These are phyloP conservation scores for Nemopilema nomurai DNA, from an alignment of 30 jellyfish, hydroid and myxozoan species.

Conservation along the genomic window DNA sequence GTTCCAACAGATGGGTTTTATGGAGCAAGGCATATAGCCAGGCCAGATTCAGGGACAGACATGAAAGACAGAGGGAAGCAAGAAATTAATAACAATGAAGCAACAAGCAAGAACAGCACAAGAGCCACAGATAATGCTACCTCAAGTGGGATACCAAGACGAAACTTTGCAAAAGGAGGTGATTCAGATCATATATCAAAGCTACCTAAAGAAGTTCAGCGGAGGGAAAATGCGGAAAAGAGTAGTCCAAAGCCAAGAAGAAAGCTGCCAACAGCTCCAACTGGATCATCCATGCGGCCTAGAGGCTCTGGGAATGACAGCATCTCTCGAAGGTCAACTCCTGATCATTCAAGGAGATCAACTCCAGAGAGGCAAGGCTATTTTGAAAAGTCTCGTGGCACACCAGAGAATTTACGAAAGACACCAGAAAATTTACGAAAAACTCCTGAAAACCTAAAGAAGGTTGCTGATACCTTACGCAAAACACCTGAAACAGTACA, in stretches of 20 bases:
- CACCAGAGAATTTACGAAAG: constrained; percentile 6
- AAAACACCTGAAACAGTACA: constrained; percentile 4
- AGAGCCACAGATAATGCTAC: not conserved
- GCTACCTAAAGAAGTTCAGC: constrained; percentile 11
- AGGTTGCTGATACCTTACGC: constrained; percentile 16
- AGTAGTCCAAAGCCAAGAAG: constrained; percentile 60
- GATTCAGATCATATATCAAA: constrained; percentile 21
- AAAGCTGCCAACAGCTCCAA: constrained; percentile 51
- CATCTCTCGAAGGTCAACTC: constrained; percentile 19
- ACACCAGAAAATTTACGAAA: not conserved
- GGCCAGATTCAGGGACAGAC: constrained; percentile 15
- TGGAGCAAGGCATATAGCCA: constrained; percentile 13
- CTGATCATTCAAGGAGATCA: constrained; percentile 45
- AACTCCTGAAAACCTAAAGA: not conserved
- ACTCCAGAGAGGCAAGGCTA: constrained; percentile 34
- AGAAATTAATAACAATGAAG: constrained; percentile 41
- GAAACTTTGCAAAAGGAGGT: constrained; percentile 29
- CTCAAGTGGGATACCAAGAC: constrained; percentile 50
- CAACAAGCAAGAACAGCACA: not conserved
- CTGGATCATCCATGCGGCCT: constrained; percentile 30
- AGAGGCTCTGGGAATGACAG: constrained; percentile 16
- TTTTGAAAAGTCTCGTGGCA: constrained; percentile 17
- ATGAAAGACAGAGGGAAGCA: constrained; percentile 2
- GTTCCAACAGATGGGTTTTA: constrained; percentile 38
- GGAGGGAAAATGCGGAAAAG: constrained; percentile 26